Percentiles rank a stretch among this genome's conserved stretches.
These are phyloP conservation scores for Chrysolina oricalcia DNA, from an alignment of 2,888 invertebrate genomes.

Conservation along the genomic window DNA sequence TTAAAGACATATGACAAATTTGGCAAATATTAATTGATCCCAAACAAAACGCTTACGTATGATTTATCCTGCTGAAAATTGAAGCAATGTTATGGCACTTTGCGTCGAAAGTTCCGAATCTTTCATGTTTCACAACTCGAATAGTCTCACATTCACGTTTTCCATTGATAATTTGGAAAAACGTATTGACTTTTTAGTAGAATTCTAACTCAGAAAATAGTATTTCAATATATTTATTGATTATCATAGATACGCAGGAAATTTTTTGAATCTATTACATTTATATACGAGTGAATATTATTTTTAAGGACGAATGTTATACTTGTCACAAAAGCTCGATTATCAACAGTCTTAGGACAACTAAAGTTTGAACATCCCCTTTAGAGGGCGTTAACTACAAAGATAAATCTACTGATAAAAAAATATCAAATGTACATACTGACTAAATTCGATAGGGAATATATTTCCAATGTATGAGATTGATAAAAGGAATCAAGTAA, in stretches of 20 bases:
- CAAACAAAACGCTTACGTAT: neutral
- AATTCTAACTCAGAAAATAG: neutral
- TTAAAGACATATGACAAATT: conserved; percentile 2
- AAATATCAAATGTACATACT: too few relatives aligned
- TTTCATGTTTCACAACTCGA: neutral
- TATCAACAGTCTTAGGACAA: neutral
- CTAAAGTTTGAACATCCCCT: neutral
- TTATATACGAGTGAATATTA: neutral
- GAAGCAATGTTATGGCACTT: conserved; percentile 4
- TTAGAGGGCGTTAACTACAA: too few relatives aligned
- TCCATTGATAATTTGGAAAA: neutral
- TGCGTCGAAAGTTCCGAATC: neutral
- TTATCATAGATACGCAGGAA: neutral
- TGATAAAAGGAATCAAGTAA: too few relatives aligned
- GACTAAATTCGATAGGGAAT: too few relatives aligned
- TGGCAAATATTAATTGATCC: conserved; percentile 9
- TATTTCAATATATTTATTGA: neutral
- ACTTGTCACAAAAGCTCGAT: neutral
- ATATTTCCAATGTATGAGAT: too few relatives aligned
- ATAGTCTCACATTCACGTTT: neutral
- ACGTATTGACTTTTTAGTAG: neutral
- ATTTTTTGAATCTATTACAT: neutral
- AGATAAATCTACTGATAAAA: too few relatives aligned
- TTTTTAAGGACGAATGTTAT: neutral
- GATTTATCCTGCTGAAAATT: neutral